Evolutionary conservation across 2,797 vertebrate genomes (phyloP), one percentile per base, ranked within the genome.

Genomic region (Sebastes oblongus): DNA sequence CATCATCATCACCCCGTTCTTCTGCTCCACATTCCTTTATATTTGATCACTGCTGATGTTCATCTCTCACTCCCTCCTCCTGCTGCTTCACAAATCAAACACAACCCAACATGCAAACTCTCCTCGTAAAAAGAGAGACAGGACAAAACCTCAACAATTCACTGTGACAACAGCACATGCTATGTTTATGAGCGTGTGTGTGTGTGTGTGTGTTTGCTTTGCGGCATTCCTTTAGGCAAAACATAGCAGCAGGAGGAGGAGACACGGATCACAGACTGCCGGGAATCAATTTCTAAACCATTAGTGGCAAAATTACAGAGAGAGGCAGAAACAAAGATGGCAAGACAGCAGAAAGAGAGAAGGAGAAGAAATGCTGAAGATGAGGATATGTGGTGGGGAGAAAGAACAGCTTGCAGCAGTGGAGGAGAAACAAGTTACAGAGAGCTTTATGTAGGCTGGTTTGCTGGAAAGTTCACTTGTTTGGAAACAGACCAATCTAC

Each of bases 401-500:
- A 36, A 74, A 73, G 78, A 83, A 61, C 52, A 81, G 73, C 75
- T 81, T 76, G 80, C n/a, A 80, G 77, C 22, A 60, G 73, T 52
- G 67, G 75, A 70, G 72, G 54, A 90, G 81, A 84, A 72, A 69
- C 18, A 50, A 61, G 69, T 72, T 73, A 60, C n/a, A 80, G 70
- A 79, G 84, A 86, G 46, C 52, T 75, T 80, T 39, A 77, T 62
- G 81, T 70, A 80, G 86, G 85, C 74, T 82, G 83, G 36, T 59
- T 55, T 81, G 62, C 75, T 84, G 73, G 82, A 81, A 77, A 78
- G 78, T 89, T 72, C 76, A 79, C 82, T 72, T 68, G 52, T 82
- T 84, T 92, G 88, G 87, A 89, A 89, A 24, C 8, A n/a, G 68
- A 85, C 78, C 85, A 86, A 82, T 70, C 73, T 77, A 81, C 50